Percentiles rank a stretch among this genome's conserved stretches.
Evolutionary conservation across 2,888 invertebrate species (phyloP).

Genomic region (Lottia scabra): DNA sequence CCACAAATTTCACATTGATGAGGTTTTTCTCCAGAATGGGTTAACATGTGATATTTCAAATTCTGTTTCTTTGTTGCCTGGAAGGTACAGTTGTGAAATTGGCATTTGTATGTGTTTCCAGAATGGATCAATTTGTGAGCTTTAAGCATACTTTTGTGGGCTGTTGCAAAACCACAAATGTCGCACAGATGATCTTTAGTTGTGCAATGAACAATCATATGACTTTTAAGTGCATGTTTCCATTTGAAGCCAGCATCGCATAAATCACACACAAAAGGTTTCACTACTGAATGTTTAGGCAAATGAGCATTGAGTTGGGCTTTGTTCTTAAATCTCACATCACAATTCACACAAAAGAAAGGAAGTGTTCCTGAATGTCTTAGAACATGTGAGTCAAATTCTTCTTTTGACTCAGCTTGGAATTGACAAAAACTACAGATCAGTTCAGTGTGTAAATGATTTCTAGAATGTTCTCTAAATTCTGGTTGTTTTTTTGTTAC

Average conservation of each 20-base stretch:
- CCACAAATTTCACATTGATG: constrained; percentile 75
- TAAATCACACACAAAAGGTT: constrained; percentile 72
- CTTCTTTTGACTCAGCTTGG: constrained; percentile 55
- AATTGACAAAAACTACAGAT: constrained; percentile 68
- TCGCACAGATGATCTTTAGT: constrained; percentile 74
- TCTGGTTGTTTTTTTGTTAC: constrained; percentile 41
- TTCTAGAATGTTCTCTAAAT: constrained; percentile 46
- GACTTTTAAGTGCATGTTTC: constrained; percentile 73
- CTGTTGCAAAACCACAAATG: constrained; percentile 74
- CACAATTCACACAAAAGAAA: constrained; percentile 73
- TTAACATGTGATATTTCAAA: constrained; percentile 73
- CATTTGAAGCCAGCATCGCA: constrained; percentile 74
- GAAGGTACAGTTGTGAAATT: constrained; percentile 70
- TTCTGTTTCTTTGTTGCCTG: constrained; percentile 73
- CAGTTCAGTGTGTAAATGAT: constrained; percentile 53
- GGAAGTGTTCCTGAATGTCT: constrained; percentile 71
- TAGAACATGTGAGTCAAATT: constrained; percentile 67
- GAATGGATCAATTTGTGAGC: constrained; percentile 73
- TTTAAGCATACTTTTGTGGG: constrained; percentile 73
- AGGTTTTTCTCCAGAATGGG: constrained; percentile 73
- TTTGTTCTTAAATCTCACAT: constrained; percentile 71
- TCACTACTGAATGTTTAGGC: constrained; percentile 73
- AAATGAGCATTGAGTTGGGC: constrained; percentile 72
- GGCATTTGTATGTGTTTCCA: constrained; percentile 72
- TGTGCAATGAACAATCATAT: constrained; percentile 70